Base-by-base conservation (phyloP, 2,113 vertebrate genomes). In the Machaerirhynchus nigripectus region DNA sequence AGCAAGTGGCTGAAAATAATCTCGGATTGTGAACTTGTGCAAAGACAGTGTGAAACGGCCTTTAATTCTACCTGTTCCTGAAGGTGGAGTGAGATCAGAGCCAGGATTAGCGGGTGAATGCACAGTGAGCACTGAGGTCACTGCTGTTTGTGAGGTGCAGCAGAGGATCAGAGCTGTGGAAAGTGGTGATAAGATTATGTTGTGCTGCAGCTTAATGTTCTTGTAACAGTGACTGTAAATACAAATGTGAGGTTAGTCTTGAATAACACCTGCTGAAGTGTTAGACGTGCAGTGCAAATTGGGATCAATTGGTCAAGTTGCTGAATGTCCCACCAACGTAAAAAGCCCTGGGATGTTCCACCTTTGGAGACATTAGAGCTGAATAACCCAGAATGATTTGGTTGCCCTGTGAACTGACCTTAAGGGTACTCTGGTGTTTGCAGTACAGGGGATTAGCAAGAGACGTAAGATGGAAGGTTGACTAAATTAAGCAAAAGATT, bases 401-500 rank as follows among this genome's bases (percentile, higher is more conserved):
- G 40, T 55, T 42, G 31, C 59, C 64, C 75, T 50, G 46, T 11
- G 59, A 80, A 6, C 28, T 40, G 68, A 65, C 90, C 64, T 37
- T 5, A 37, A 61, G 50, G 49, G 63, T 10, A 14, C 79, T 27
- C 31, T 73, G 82, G 46, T 65, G n/a, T 84, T 60, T 22, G 82
- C 90, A 86, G 68, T 42, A 3, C 46, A 77, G n/a, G 44, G 71
- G 92, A 94, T 94, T 88, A 93, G 44, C 1, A 7, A 31, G 37
- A 79, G 83, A 46, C 67, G 49, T 16, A 26, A 63, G 56, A 49
- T 86, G 80, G 75, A 80, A 74, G 64, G 63, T 65, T 88, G 63
- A 57, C 82, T 52, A 42, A 87, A 82, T 88, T 90, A 87, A 94
- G 93, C 35, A 46, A 28, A 55, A 85, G 94, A 91, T 93, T 77